phyloP scores from a whole-genome alignment of 2,797 vertebrate genomes.

The Erithacus rubecula region DNA sequence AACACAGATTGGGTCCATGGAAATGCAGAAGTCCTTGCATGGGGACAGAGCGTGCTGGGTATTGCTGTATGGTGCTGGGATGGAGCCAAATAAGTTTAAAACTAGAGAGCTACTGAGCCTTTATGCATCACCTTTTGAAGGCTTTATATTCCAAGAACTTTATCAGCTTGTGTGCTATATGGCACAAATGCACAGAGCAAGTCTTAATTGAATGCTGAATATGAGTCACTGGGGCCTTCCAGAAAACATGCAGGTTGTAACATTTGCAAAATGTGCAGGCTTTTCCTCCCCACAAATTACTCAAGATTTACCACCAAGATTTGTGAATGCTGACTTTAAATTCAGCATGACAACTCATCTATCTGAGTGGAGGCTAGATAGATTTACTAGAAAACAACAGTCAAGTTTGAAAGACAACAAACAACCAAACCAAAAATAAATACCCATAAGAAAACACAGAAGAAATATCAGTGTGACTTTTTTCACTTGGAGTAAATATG shows the following conservation, averaged over 20 bases:
- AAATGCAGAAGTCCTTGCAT: neutral
- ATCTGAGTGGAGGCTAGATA: neutral
- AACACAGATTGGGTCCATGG: neutral
- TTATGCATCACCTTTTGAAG: neutral
- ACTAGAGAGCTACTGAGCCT: neutral
- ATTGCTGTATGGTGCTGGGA: neutral
- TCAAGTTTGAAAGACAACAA: neutral
- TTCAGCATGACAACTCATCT: neutral
- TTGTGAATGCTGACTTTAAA: neutral
- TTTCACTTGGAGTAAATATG: neutral
- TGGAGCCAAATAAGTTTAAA: neutral
- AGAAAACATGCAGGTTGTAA: neutral
- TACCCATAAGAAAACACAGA: neutral
- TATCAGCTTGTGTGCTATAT: neutral
- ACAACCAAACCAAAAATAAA: neutral
- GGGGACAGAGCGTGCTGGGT: neutral
- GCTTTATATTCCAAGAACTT: neutral
- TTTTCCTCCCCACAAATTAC: neutral
- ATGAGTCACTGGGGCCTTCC: neutral
- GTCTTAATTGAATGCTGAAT: neutral
- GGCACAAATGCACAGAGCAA: neutral
- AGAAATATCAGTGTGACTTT: neutral
- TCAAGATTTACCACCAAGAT: neutral
- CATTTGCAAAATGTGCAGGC: neutral
- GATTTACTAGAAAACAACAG: neutral